Evolutionary conservation across 2,888 invertebrate species (phyloP), one percentile per base, ranked within the genome.

Genomic region (Brenthis ino): DNA sequence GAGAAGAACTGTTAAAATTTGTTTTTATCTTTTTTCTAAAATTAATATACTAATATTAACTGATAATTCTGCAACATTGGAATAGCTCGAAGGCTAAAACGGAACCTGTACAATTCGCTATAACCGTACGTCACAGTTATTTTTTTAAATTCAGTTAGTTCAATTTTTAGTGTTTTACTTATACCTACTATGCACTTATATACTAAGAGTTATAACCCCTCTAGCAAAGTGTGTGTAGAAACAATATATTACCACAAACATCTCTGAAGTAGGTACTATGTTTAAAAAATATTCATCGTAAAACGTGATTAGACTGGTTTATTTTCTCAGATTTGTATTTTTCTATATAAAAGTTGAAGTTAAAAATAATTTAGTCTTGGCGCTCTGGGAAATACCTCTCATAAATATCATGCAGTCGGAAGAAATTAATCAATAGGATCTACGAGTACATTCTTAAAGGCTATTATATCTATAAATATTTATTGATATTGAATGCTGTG

Each of bases 321-420:
- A 43, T 11, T 60, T 60, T 60, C 58, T 58, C 58, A 58, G 47
- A 47, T 58, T 58, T 50, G n/a, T 60, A 50, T 33, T 28, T 60
- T 50, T n/a, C 28, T n/a, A 28, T 58, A 50, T 12, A 50, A 28
- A 60, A 60, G 50, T 33, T 6, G 56, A 51, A 37, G 37, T 20
- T 54, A 66, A 37, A 66, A 57, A 43, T 65, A 61, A 69, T 63
- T 47, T 61, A 54, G 65, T 53, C 20, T 20, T 48, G 20, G n/a
- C 54, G 56, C 54, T 57, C 50, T 57, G 61, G 69, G 61, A 65
- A 61, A 61, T 69, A 63, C 48, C 69, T 66, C 51, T 61, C 65
- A 69, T 57, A 61, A 48, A 66, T 61, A 51, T 69, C 66, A 51
- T 43, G 28, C 43, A 63, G 60, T 61, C 56, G 60, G 57, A 57